A percentile compares a stretch with the other conserved stretches of the same genome.
These are phyloP conservation scores for Porites australiensis DNA, from an alignment of 64 coral and sea anemone species.

Conservation along the genomic window DNA sequence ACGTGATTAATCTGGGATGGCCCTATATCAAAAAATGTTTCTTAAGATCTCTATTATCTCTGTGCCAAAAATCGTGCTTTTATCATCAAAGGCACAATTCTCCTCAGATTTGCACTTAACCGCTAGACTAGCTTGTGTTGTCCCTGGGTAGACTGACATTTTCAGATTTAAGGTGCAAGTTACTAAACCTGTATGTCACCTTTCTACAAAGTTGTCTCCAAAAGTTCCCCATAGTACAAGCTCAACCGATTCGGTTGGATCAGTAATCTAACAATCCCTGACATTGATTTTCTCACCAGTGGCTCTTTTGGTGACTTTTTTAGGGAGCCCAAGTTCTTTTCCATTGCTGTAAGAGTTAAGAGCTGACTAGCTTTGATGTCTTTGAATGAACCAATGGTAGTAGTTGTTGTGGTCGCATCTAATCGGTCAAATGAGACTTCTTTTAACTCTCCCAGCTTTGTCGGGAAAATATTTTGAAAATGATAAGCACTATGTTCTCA, in stretches of 20 bases:
- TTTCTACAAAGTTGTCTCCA: constrained; percentile 20
- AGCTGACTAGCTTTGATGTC: constrained; percentile 46
- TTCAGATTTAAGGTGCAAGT: constrained; percentile 31
- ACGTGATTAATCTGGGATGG: no score
- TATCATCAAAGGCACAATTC: no score
- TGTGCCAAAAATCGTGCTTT: no score
- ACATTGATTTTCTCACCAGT: constrained; percentile 1
- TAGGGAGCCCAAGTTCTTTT: constrained; percentile 14
- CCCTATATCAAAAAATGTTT: no score
- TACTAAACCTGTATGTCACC: constrained; percentile 40
- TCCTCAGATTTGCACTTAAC: no score
- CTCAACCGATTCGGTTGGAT: constrained; percentile 35
- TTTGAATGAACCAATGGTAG: constrained; percentile 24
- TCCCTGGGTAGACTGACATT: constrained; percentile 19
- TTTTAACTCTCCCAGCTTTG: constrained; percentile 22
- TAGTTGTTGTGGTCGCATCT: background rate
- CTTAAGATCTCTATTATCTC: no score
- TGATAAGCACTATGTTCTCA: no score
- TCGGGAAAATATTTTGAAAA: background rate
- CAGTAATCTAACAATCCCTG: constrained; percentile 28
- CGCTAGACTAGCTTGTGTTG: no score
- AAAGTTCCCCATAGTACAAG: constrained; percentile 50
- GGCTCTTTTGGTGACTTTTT: constrained; percentile 12
- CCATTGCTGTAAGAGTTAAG: constrained; percentile 7
- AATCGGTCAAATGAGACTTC: background rate